Evolutionary conservation across 2,888 invertebrate species (phyloP).

Genomic region (Bugula neritina): DNA sequence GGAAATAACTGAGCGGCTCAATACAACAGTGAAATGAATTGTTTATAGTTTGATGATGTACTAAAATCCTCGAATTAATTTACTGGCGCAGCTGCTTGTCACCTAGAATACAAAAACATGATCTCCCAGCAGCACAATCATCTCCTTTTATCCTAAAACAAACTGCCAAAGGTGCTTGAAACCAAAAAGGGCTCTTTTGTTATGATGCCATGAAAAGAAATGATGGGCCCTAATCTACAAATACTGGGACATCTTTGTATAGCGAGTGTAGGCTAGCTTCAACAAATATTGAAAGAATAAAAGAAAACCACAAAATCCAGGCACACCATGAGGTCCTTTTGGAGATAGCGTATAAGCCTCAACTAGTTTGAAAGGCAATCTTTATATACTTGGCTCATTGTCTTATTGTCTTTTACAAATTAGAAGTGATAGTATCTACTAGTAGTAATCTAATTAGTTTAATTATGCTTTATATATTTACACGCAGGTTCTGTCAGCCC

Average conservation of each 20-base stretch:
- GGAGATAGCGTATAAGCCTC: not conserved
- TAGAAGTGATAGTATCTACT: not conserved
- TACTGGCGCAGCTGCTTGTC: not conserved
- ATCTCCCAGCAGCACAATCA: not conserved
- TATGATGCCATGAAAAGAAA: not conserved
- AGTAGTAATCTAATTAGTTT: not conserved
- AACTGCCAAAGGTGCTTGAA: constrained; percentile 22
- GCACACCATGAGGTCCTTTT: not conserved
- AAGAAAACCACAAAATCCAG: constrained; percentile 21
- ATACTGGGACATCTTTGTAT: not conserved
- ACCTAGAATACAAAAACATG: not conserved
- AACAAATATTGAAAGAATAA: not conserved
- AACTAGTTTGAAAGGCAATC: not conserved
- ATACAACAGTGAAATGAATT: too few relatives aligned
- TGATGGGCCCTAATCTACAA: constrained; percentile 5
- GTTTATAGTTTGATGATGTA: too few relatives aligned
- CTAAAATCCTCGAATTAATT: too few relatives aligned
- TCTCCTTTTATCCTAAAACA: not conserved
- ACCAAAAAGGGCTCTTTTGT: constrained; percentile 11
- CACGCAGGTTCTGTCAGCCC: constrained; percentile 94
- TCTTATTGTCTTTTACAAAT: not conserved
- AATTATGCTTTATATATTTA: not conserved
- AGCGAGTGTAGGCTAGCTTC: not conserved
- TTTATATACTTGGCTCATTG: not conserved
- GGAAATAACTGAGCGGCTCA: too few relatives aligned